Percentiles rank a stretch among this genome's conserved stretches.
phyloP scores from a whole-genome alignment of 2,797 vertebrate genomes.

The Limnodromus scolopaceus region DNA sequence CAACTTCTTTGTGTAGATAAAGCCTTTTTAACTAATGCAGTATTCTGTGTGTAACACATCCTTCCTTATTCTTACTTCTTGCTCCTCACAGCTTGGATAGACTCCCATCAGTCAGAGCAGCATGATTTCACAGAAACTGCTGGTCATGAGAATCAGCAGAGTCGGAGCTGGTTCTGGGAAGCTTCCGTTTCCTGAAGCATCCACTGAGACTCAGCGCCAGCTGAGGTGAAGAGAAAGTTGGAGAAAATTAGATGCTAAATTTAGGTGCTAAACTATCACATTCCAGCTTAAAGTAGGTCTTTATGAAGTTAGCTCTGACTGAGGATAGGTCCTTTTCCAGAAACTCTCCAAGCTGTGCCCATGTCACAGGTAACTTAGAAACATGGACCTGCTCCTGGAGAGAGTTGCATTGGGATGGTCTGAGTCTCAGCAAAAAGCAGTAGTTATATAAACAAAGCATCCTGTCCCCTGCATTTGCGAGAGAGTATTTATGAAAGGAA shows the following conservation, averaged over 20 bases:
- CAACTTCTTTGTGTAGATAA: not conserved
- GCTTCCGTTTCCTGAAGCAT: not conserved
- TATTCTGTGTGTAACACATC: not conserved
- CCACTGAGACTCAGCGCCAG: not conserved
- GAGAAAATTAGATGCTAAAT: not conserved
- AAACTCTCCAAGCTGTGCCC: not conserved
- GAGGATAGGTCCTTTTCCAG: not conserved
- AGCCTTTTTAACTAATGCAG: not conserved
- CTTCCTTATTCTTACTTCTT: not conserved
- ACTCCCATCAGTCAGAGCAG: not conserved
- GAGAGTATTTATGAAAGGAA: constrained; percentile 8
- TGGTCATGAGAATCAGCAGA: not conserved
- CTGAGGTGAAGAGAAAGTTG: not conserved
- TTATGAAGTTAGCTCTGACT: not conserved
- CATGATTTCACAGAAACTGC: not conserved
- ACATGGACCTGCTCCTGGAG: not conserved
- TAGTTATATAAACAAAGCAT: not conserved
- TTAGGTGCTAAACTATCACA: not conserved
- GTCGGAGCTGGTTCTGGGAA: not conserved
- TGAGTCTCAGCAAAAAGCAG: not conserved
- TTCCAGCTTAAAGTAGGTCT: not conserved
- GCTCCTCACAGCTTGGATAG: not conserved
- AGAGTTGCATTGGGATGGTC: not conserved
- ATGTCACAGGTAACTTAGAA: not conserved
- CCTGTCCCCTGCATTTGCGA: not conserved